A percentile compares a stretch with the other conserved stretches of the same genome.
Conservation (phyloP, 2,113 vertebrate species). For the Parus major region DNA sequence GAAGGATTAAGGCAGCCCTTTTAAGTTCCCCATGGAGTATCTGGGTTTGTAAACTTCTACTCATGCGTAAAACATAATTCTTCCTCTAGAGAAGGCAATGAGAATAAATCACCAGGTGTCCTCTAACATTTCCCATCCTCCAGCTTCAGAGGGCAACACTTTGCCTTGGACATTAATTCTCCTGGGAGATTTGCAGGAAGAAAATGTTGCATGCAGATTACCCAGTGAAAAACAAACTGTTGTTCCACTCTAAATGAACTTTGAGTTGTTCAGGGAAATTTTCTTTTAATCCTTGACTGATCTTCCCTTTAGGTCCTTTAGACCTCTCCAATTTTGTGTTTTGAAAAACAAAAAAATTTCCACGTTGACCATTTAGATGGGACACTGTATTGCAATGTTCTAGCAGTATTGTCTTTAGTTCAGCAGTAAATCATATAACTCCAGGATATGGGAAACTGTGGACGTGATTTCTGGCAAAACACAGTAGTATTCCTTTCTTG, state of each 20-base stretch:
- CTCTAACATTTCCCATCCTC: not conserved
- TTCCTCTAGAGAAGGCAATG: not conserved
- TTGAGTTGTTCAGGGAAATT: not conserved
- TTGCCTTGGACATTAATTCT: not conserved
- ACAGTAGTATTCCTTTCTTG: not conserved
- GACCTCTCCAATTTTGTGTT: not conserved
- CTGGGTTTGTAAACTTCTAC: not conserved
- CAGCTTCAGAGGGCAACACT: not conserved
- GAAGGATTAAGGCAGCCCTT: not conserved
- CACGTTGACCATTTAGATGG: not conserved
- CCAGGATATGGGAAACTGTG: not conserved
- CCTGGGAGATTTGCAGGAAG: not conserved
- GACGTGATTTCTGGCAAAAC: not conserved
- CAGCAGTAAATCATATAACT: not conserved
- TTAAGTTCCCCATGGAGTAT: not conserved
- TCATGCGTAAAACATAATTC: not conserved
- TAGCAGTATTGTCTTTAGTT: not conserved
- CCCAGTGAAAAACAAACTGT: not conserved
- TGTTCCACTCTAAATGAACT: not conserved
- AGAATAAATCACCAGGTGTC: not conserved
- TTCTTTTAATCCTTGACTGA: not conserved
- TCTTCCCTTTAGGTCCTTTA: not conserved
- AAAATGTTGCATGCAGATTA: not conserved
- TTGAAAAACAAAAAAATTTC: not conserved
- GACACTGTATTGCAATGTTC: not conserved